Evolutionary conservation across 1,140 invertebrate species (phyloP), one percentile per base, ranked within the genome.

Genomic region (Pseudobourletiella spinata): DNA sequence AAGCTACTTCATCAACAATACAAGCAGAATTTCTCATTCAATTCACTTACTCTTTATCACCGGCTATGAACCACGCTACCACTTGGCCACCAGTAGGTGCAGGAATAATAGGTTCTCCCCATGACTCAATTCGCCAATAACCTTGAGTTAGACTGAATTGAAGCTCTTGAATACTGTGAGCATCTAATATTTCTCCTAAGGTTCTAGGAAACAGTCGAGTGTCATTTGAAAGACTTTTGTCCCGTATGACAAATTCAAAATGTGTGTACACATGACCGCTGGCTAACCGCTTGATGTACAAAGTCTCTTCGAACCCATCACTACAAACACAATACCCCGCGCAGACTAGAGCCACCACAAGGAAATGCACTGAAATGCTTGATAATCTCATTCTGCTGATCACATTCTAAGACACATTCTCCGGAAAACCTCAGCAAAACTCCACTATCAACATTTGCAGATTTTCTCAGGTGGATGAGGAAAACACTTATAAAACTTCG

Each of bases 121-220:
- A 98, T 62, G 85, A 83, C 71, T 90, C 82, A 75, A 95, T 86
- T 61, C 86, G 83, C 95, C 95, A 99, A 50, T 92, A 76, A 2
- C 95, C 95, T 76, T 93, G 87, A 1, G 93, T 95, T 57, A 98
- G 79, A 61, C 85, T 87, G 30, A 98, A 79, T 74, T 97, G 91
- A 6, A 99, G 75, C 74, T 98, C 95, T 73, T 89, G 84, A 0
- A 98, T 83, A 72, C 86, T 79, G 73, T 92, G 89, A 18, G 85
- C 80, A 57, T 83, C 79, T 69, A 98, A 80, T n/a, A 98, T 85
- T 79, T 98, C 93, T 30, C 87, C 86, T 46, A 99, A 76, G 1
- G 91, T 84, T 71, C 91, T 82, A 18, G 95, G 93, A 77, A 97
- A 95, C 51, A 96, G 25, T 54, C 63, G 42, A n/a, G 68, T 65